Conservation (phyloP, 2,797 vertebrate species). For the Enteromius trimaculatus region DNA sequence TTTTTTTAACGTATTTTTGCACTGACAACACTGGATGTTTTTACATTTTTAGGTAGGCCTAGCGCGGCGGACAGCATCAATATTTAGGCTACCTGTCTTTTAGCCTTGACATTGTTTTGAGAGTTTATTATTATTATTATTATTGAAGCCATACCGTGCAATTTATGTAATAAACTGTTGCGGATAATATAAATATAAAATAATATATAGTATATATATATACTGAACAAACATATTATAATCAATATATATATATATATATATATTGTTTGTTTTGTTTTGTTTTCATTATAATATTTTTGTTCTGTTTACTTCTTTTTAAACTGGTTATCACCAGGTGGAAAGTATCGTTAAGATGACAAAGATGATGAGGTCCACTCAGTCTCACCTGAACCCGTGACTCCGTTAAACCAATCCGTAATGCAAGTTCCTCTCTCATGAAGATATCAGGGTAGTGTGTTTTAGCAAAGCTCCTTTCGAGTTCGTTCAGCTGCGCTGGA, state of each 20-base stretch:
- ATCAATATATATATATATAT: too few relatives aligned
- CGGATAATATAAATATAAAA: neutral
- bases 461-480: conserved; percentile 98
- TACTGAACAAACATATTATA: too few relatives aligned
- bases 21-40: neutral
- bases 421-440: conserved; percentile 96
- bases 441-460: conserved; percentile 99
- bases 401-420: conserved; percentile 96
- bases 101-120: neutral
- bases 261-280: too few relatives aligned
- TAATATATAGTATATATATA: too few relatives aligned
- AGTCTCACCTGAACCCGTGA: conserved; percentile 92
- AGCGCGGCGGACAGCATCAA: too few relatives aligned
- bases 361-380: neutral
- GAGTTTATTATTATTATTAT: neutral
- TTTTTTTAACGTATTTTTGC: neutral
- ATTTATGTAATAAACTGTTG: neutral
- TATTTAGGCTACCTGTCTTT: neutral
- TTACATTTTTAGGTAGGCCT: neutral
- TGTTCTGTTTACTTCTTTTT: neutral
- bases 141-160: neutral
- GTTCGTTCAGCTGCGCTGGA: conserved; percentile 95
- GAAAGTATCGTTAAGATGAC: neutral
- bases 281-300: too few relatives aligned
- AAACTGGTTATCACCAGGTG: neutral